phyloP scores from a whole-genome alignment of 2,797 vertebrate species.

The Pitangus sulphuratus region DNA sequence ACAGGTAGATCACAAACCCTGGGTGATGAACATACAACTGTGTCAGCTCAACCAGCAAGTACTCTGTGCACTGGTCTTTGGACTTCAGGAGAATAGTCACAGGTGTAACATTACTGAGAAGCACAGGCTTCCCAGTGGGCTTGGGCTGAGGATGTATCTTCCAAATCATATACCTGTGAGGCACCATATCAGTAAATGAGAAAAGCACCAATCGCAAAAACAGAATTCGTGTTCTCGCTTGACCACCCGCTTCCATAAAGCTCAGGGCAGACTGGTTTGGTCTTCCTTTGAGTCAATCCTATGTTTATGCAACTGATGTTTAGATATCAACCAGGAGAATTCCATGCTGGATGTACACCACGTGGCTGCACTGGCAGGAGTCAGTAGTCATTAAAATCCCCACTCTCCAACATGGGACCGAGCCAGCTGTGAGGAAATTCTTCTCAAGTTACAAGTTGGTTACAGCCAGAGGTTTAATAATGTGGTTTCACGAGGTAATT shows the following conservation, averaged over 20 bases:
- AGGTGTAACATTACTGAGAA: neutral
- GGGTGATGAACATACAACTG: fast-evolving
- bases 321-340: neutral
- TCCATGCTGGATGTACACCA: neutral
- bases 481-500: slow-evolving; percentile 8
- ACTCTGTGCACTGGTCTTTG: fast-evolving
- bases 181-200: neutral
- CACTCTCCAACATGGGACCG: neutral
- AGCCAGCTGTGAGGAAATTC: slow-evolving; percentile 37
- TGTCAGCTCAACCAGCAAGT: neutral
- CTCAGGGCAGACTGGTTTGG: neutral
- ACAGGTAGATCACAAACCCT: fast-evolving
- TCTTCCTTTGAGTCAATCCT: neutral
- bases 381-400: slow-evolving; percentile 1
- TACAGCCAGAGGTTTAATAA: slow-evolving; percentile 29
- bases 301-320: neutral
- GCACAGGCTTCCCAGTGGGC: neutral
- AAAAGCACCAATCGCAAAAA: neutral
- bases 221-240: neutral
- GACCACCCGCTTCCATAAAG: neutral
- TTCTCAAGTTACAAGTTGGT: slow-evolving; percentile 33
- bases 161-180: neutral
- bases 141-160: neutral
- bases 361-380: neutral
- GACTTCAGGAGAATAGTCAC: neutral